A percentile compares a stretch with the other conserved stretches of the same genome.
Evolutionary conservation across 2,113 vertebrate species (phyloP).

Genomic region (Hymenochirus boettgeri): DNA sequence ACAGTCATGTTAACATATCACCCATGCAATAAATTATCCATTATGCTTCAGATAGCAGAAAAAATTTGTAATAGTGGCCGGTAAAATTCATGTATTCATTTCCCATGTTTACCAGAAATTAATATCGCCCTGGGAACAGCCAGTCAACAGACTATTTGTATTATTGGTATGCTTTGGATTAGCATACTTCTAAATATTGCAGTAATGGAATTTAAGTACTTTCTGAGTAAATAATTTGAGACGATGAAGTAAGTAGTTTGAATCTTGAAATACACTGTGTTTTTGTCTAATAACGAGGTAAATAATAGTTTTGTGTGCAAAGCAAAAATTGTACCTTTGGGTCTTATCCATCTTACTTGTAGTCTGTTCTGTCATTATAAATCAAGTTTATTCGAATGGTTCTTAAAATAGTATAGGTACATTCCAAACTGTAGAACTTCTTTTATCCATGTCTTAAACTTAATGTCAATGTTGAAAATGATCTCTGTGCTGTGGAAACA

Average conservation of each 20-base stretch:
- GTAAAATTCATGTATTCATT: conserved; percentile 25
- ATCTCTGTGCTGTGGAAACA: conserved; percentile 43
- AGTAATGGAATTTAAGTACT: conserved; percentile 63
- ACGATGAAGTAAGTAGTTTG: conserved; percentile 58
- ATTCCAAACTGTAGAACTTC: conserved; percentile 54
- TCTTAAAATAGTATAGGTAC: conserved; percentile 57
- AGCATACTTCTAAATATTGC: conserved; percentile 58
- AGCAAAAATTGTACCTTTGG: conserved; percentile 62
- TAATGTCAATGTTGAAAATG: conserved; percentile 50
- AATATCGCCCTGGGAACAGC: conserved; percentile 40
- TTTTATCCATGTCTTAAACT: conserved; percentile 52
- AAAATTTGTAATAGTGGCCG: neutral
- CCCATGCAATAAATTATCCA: no score
- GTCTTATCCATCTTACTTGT: conserved; percentile 55
- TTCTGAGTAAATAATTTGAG: conserved; percentile 64
- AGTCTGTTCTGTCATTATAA: conserved; percentile 57
- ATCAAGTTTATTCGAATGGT: conserved; percentile 55
- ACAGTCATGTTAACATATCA: no score
- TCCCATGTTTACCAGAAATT: conserved; percentile 41
- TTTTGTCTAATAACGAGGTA: conserved; percentile 57
- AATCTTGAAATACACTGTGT: conserved; percentile 59
- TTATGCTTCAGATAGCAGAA: neutral
- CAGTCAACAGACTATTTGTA: conserved; percentile 53
- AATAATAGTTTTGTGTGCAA: conserved; percentile 60
- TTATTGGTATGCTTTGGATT: conserved; percentile 50